Base-by-base conservation (phyloP, 1,140 invertebrate genomes). In the Notospermus geniculatus region DNA sequence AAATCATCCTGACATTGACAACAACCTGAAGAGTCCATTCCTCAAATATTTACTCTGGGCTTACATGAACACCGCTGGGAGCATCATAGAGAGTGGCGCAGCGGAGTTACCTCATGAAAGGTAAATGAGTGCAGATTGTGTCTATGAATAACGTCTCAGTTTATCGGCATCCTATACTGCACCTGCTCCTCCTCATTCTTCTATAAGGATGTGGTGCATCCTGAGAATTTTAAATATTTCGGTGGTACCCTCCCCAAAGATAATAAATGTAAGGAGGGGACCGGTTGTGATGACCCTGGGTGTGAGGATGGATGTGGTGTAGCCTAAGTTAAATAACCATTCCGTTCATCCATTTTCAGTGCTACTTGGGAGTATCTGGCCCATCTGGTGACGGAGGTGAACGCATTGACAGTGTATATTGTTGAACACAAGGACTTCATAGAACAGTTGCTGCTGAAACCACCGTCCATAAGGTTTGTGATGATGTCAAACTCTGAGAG, bases 11-110 rank as follows among this genome's bases (percentile, higher is more conserved):
- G 67, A 71, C 19, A 73, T 81, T 39, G 73, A 77, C 63, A 72
- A 67, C 63, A 79, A 79, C 65, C 69, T 79, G 43, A 81, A 81
- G 69, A 73, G 69, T 36, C 77, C 78, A 2, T 81, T 79, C 57
- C 69, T 80, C 41, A 73, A 73, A 55, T 81, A 77, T 67, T 68
- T 80, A 64, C 66, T 79, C 53, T 79, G 78, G 76, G 80, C 80
- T 23, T 81, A 81, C 59, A 74, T 81, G 68, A 80, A 79, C 52
- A 73, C 77, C 2, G 74, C 75, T 7, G 71, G 72, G 9, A 61
- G 65, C n/a, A 62, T 78, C 29, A 68, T 78, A n/a, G 78, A 80
- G 55, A 80, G 76, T 62, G 78, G 77, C 2, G 75, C 73, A 9
- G 77, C 77, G 27, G 80, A 81, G 53, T 62, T 81, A 17, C 78